Base-by-base conservation (phyloP, 1,140 invertebrate genomes). In the Cotesia chilonis region DNA sequence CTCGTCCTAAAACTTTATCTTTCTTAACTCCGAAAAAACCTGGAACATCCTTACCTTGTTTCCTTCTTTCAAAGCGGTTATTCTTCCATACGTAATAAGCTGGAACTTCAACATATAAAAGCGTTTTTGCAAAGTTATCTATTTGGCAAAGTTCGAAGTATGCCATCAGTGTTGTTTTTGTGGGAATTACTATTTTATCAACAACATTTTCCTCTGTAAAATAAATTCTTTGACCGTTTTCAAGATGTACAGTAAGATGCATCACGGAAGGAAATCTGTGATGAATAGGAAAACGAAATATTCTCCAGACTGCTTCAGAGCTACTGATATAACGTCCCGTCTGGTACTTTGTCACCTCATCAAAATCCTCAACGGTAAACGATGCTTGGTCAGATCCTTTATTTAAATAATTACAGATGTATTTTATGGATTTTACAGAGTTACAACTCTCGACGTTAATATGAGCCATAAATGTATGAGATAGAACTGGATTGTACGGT, bases 401-500 rank as follows among this genome's bases (percentile, higher is more conserved):
- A 17, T 17, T 17, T 17, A 84, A 75, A 72, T 82, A 85, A 72
- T 84, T 83, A 70, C 76, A 85, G 9, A 85, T 72, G 63, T 84
- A 83, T 73, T 83, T 81, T 7, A 84, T 78, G 3, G 72, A 74
- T 71, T 81, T 76, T 0, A 82, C 73, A 0, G 75, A 77, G 28
- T n/a, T n/a, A 47, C 81, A 82, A 36, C 47, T 75, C 66, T 81
- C 79, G 4, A 81, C 76, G 64, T 82, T 81, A 14, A 81, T 81
- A 61, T 83, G 77, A 3, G 76, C 77, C 69, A 89, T 82, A 73
- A 83, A 90, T 65, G 77, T 88, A 79, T 85, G 84, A 4, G 75
- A 83, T 10, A 90, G 79, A 7, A 88, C 71, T 20, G 87, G 84
- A 73, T 83, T 88, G 82, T 90, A 90, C 68, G 88, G 88, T 38